Base-by-base conservation (phyloP, 2,888 invertebrate species). In the Esperia sulphurella region DNA sequence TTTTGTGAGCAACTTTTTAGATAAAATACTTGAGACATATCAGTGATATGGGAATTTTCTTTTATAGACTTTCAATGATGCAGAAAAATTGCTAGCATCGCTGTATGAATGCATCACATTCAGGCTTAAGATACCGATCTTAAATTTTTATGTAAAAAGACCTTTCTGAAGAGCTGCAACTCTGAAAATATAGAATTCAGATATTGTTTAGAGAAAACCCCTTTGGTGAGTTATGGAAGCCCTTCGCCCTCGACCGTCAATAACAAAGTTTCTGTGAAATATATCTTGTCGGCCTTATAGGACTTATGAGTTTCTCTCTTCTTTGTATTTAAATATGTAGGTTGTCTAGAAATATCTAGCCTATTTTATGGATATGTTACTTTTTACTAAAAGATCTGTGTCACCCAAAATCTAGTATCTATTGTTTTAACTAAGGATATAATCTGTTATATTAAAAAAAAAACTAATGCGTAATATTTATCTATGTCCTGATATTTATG, bases 21-120 rank as follows among this genome's bases (percentile, higher is more conserved):
- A 50, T 53, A 52, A 57, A 57, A 54, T 62, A 29, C 14, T 38
- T 45, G 45, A 46, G 33, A 31, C 58, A 65, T 63, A 56, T 59
- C 50, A 55, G 52, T 58, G 54, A 54, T 53, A 55, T 54, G 46
- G 58, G 40, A 39, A 56, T 57, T 60, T 54, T 61, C 54, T 50
- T 59, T 58, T 47, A 46, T 50, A 62, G 58, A 59, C 50, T 40
- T 58, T 58, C 50, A 58, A 50, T 58, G 54, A 56, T 59, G 64
- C 60, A 59, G 61, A 70, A 66, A 70, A 66, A 61, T 62, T 69
- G 58, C 55, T 54, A 66, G 49, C 52, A 45, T 53, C 44, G 57
- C 55, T 55, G 52, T 52, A 56, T 50, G 49, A 61, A 61, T 60
- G 55, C 62, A 65, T 63, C 65, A 63, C 57, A 59, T 63, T 51